phyloP scores from a whole-genome alignment of 2,888 invertebrate species.

The Xestia sexstrigata region DNA sequence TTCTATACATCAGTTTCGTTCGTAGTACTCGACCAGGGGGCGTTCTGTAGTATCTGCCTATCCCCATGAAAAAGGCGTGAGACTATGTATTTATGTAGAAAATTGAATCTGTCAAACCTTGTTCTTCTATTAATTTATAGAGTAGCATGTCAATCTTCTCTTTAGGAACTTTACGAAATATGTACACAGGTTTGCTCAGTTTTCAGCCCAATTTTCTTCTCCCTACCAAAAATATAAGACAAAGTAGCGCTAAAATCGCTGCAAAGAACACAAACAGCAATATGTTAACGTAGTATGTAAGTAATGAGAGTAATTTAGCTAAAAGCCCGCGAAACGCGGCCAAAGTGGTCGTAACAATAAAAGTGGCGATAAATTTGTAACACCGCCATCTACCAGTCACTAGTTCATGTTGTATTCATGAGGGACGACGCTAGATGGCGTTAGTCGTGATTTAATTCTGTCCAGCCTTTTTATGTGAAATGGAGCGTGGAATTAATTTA shows the following conservation, averaged over 20 bases:
- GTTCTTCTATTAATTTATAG: not conserved
- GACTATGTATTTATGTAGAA: not conserved
- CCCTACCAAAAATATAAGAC: slow-evolving; percentile 10
- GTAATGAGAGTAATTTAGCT: slow-evolving; percentile 85
- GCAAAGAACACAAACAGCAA: slow-evolving; percentile 60
- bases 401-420: slow-evolving; percentile 85
- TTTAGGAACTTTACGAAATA: not conserved
- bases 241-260: slow-evolving; percentile 64
- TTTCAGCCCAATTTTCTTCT: not conserved
- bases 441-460: slow-evolving; percentile 85
- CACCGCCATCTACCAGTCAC: slow-evolving; percentile 82
- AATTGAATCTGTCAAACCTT: not conserved
- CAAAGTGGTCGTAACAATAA: slow-evolving; percentile 83
- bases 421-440: slow-evolving; percentile 83
- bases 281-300: slow-evolving; percentile 79
- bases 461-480: slow-evolving; percentile 58
- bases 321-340: slow-evolving; percentile 83
- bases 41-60: not conserved
- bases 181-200: not conserved
- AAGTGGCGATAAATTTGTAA: slow-evolving; percentile 81
- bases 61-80: not conserved
- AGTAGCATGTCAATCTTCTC: not conserved
- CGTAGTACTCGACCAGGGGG: not conserved
- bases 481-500: slow-evolving; percentile 57
- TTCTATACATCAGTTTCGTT: not conserved